Base-by-base conservation (phyloP, 2,113 vertebrate species). In the Elaphurus davidianus region DNA sequence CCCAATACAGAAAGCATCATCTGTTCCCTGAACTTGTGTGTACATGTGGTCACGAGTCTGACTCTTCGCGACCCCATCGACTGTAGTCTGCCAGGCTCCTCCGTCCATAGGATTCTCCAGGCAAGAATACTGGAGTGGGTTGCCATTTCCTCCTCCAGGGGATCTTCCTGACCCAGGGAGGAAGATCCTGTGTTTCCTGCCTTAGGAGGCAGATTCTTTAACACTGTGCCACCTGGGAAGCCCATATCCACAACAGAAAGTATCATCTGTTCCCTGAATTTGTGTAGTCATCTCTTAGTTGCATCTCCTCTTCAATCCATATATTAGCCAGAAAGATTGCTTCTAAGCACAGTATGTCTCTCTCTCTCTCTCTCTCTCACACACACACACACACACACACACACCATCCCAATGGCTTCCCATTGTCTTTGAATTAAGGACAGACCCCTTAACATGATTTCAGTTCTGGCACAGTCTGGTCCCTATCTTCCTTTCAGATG, bases 361-460 rank as follows among this genome's bases (percentile, higher is more conserved):
- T 17, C 16, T 17, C 25, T 19, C 64, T 17, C 30, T 64, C 60
- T 7, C 30, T 1, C 55, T 3, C 14, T 52, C 36, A 19, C 36
- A 43, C 50, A 40, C 36, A 95, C 17, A 36, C 47, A 6, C 60
- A 30, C n/a, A 47, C 47, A 45, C 33, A 59, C 50, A 95, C 21
- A 33, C 50, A 1, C 17, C 17, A 17, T 67, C 9, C n/a, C 17
- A 64, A n/a, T 43, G n/a, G 43, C 10, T 76, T 82, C 76, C 62
- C 25, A 50, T 50, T 92, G 50, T 33, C 10, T 92, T 79, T 67
- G 84, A 83, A 79, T 94, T 64, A 88, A 59, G 21, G 40, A 87
- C 15, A 93, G 40, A 23, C 23, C 19, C 13, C 23, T 67, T 67
- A 55, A 47, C 13, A 27, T 64, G 47, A 62, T 27, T 82, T 71